A percentile compares a stretch with the other conserved stretches of the same genome.
These are phyloP conservation scores for Trichogramma dendrolimi DNA, from an alignment of 2,888 invertebrate species.

Conservation along the genomic window DNA sequence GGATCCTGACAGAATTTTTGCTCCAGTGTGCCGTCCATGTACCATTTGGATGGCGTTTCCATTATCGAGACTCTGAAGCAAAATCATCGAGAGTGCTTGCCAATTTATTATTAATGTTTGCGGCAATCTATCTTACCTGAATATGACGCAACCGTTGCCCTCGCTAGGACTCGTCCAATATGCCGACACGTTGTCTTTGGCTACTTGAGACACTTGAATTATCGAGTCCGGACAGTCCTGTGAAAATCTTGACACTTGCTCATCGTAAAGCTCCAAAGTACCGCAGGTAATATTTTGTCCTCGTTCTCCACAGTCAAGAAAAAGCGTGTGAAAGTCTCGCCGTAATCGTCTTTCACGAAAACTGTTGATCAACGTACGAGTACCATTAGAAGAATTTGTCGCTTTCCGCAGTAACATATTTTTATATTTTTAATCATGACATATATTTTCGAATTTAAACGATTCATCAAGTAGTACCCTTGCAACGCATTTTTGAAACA, in stretches of 20 bases:
- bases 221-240: slow-evolving; percentile 83
- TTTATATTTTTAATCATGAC: neutral
- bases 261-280: slow-evolving; percentile 50
- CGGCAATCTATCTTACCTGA: slow-evolving; percentile 61
- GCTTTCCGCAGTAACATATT: neutral
- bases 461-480: neutral
- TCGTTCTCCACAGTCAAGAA: slow-evolving; percentile 64
- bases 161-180: slow-evolving; percentile 86
- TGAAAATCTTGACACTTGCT: slow-evolving; percentile 66
- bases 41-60: slow-evolving; percentile 78
- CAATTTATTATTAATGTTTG: neutral
- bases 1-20: slow-evolving; percentile 76
- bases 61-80: slow-evolving; percentile 74
- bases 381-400: neutral
- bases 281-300: slow-evolving; percentile 45
- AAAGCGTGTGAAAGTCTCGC: slow-evolving; percentile 63
- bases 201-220: slow-evolving; percentile 71
- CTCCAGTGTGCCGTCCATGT: slow-evolving; percentile 70
- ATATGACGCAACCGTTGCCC: slow-evolving; percentile 80
- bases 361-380: slow-evolving; percentile 8
- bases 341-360: slow-evolving; percentile 13
- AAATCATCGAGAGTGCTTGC: neutral
- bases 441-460: neutral
- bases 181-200: slow-evolving; percentile 79
- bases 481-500: no score